A percentile compares a stretch with the other conserved stretches of the same genome.
Evolutionary conservation across 2,113 vertebrate species (phyloP).

Genomic region (Bos indicus): DNA sequence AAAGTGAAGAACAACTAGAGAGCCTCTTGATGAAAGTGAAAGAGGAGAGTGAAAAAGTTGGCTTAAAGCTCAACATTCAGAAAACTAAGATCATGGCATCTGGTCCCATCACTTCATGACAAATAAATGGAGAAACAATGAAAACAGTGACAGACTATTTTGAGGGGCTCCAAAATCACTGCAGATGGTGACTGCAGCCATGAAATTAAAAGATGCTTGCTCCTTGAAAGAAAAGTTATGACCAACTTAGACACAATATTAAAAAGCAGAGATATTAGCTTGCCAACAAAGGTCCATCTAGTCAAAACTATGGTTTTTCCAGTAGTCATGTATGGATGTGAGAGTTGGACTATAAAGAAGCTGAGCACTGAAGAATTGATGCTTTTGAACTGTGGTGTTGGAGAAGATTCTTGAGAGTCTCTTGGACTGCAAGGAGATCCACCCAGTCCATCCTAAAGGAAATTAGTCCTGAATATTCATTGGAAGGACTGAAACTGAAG

Average conservation of each 20-base stretch:
- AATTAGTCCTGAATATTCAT: neutral
- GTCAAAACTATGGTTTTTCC: neutral
- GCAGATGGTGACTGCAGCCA: too few relatives aligned
- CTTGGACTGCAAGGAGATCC: neutral
- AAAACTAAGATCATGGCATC: too few relatives aligned
- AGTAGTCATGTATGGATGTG: neutral
- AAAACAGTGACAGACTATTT: too few relatives aligned
- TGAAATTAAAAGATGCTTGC: too few relatives aligned
- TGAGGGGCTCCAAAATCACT: too few relatives aligned
- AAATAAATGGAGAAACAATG: too few relatives aligned
- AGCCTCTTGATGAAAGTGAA: too few relatives aligned
- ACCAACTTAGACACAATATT: neutral
- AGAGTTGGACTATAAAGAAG: neutral
- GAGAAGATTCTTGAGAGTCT: neutral
- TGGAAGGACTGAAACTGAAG: neutral
- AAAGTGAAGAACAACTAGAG: too few relatives aligned
- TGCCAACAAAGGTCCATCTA: neutral
- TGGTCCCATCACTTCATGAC: too few relatives aligned
- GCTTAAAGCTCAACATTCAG: too few relatives aligned
- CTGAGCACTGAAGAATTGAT: neutral
- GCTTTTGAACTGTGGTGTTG: neutral
- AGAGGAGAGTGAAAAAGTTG: too few relatives aligned
- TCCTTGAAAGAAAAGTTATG: too few relatives aligned
- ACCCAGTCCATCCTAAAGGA: neutral
- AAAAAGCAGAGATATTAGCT: neutral